Conservation (phyloP, 2,113 vertebrate genomes). For the Garra rufa region DNA sequence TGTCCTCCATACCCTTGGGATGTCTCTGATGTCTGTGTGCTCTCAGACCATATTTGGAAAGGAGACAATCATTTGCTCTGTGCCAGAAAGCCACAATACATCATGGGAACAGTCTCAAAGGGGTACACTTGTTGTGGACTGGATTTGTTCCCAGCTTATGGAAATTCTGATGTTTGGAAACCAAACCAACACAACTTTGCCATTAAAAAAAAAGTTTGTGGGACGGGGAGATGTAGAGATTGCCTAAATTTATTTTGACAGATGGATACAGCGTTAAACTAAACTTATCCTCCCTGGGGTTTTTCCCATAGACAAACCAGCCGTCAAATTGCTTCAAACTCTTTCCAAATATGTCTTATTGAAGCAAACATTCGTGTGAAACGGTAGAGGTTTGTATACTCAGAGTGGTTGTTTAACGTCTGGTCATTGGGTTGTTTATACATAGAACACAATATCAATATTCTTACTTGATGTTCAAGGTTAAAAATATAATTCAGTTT, state of each 20-base stretch:
- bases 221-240: slow-evolving; percentile 20
- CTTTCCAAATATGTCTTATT: neutral
- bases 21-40: slow-evolving; percentile 42
- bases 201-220: neutral
- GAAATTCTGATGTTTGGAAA: slow-evolving; percentile 45
- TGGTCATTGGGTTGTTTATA: neutral
- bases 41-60: slow-evolving; percentile 72
- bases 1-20: slow-evolving; percentile 36
- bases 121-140: slow-evolving; percentile 40
- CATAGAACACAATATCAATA: neutral
- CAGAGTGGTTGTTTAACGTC: neutral
- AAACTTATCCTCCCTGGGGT: slow-evolving; percentile 6
- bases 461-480: neutral
- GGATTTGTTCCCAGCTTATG: slow-evolving; percentile 40
- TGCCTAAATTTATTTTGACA: slow-evolving; percentile 24
- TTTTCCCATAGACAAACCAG: slow-evolving; percentile 9
- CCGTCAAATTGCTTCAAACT: neutral
- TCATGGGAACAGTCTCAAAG: slow-evolving; percentile 34
- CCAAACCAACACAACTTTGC: slow-evolving; percentile 14
- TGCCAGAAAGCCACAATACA: slow-evolving; percentile 45
- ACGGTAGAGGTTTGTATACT: neutral
- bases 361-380: neutral
- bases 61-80: slow-evolving; percentile 66
- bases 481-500: neutral
- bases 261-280: neutral